Base-by-base conservation (phyloP, 2,888 invertebrate species). In the Brachylomia viminalis region DNA sequence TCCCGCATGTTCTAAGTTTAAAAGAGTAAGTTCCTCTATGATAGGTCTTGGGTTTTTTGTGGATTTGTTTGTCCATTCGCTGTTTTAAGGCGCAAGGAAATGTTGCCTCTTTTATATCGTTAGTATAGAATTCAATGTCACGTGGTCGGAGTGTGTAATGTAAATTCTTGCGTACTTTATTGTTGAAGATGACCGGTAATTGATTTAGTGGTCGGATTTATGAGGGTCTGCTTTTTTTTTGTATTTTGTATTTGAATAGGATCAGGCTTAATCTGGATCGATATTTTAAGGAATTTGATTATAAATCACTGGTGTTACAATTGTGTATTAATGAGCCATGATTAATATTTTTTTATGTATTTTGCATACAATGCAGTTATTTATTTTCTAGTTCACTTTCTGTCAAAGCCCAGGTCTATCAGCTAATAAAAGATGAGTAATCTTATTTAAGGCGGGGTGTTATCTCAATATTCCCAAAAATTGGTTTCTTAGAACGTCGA, bases 81-180 rank as follows among this genome's bases (percentile, higher is more conserved):
- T 87, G 88, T 93, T 91, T 94, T 94, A 93, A 92, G 81, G 87
- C 86, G 88, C 92, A 91, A 92, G 91, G 91, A 90, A 92, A 92
- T 91, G 92, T 92, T 94, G 91, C 90, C 89, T 91, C 92, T 93
- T 94, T 95, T 95, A 94, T 93, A 93, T 93, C 92, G 92, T 94
- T 94, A 93, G 93, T 93, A 93, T 93, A 92, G 93, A 93, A 93
- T 92, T 92, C 92, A 91, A 90, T 93, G 94, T 95, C 94, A 92
- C 91, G 88, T 92, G 92, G 89, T 86, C 86, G 85, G 90, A 92
- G 91, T 92, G 92, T 93, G 91, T 93, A 94, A 94, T 93, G 93
- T 94, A 94, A 93, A 95, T 94, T 93, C 92, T 91, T 90, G 88
- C 91, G 90, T 93, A 93, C 92, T 93, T 95, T 95, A 95, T 95